phyloP scores from a whole-genome alignment of 2,113 vertebrate species.

The Podiceps cristatus region DNA sequence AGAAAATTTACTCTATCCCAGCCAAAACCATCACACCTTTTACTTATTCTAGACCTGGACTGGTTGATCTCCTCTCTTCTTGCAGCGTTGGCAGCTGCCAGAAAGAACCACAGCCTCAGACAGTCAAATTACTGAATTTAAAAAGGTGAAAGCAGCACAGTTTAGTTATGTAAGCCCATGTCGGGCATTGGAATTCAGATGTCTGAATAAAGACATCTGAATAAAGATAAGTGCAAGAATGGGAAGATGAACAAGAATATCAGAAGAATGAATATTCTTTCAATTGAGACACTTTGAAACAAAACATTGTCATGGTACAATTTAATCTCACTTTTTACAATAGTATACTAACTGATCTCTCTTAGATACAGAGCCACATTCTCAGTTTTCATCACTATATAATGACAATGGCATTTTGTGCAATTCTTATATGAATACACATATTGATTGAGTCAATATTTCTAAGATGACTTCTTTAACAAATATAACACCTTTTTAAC shows the following conservation, averaged over 20 bases:
- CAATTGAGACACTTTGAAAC: neutral
- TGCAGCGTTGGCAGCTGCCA: neutral
- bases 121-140: slow-evolving; percentile 8
- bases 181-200: slow-evolving; percentile 2
- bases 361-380: neutral
- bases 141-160: slow-evolving; percentile 16
- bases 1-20: too few species aligned
- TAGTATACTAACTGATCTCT: neutral
- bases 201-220: neutral
- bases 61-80: slow-evolving; percentile 17
- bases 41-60: slow-evolving; percentile 21
- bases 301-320: neutral
- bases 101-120: neutral
- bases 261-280: neutral
- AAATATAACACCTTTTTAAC: neutral
- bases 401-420: neutral
- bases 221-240: neutral
- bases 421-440: neutral
- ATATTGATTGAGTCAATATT: neutral
- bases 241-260: neutral
- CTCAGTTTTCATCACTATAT: neutral
- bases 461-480: neutral
- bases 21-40: too few species aligned
- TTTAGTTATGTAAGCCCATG: neutral
- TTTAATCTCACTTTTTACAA: neutral